Evolutionary conservation across 2,888 invertebrate species (phyloP), one percentile per base, ranked within the genome.

Genomic region (Ptychoptera contaminata): DNA sequence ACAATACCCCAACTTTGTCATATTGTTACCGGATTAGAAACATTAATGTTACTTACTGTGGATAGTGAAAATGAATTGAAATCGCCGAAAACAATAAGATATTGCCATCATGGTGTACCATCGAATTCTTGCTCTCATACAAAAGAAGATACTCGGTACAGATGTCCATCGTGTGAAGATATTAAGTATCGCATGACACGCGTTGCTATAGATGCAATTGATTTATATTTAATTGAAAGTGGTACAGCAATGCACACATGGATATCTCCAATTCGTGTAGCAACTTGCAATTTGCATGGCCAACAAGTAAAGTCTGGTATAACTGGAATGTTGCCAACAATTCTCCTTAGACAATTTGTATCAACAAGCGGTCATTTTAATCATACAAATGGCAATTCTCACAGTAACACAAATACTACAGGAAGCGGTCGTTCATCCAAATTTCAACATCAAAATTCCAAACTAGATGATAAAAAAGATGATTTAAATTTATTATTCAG

Each of bases 221-320:
- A 94, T 65, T 71, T 98, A 38, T 90, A 88, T 66, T 63, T 97
- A 42, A 85, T 92, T 39, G 97, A 97, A 63, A 74, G 77, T 32
- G 87, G 87, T 37, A 85, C 90, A 3, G 86, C 90, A 1, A 67
- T 92, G 30, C 88, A 90, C 58, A 67, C 90, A 2, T 88, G 88
- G 86, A 72, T 90, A 53, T 87, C 86, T 15, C 93, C 94, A 2
- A 74, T 93, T 32, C 76, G 93, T 42, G 64, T 93, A 48, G 82
- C 92, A 16, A 86, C 82, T 40, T 96, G 96, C 58, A 96, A 96
- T 68, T 72, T 96, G n/a, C 94, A 96, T 58, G 92, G 93, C 1
- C 79, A 84, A 51, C 84, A 87, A 55, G 90, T 90, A 31, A 84
- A 86, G 53, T 82, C 84, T 2, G 94, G 94, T 1, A 73, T 93